Base-by-base conservation (phyloP, 2,888 invertebrate genomes). In the Lepeophtheirus nordmannii region DNA sequence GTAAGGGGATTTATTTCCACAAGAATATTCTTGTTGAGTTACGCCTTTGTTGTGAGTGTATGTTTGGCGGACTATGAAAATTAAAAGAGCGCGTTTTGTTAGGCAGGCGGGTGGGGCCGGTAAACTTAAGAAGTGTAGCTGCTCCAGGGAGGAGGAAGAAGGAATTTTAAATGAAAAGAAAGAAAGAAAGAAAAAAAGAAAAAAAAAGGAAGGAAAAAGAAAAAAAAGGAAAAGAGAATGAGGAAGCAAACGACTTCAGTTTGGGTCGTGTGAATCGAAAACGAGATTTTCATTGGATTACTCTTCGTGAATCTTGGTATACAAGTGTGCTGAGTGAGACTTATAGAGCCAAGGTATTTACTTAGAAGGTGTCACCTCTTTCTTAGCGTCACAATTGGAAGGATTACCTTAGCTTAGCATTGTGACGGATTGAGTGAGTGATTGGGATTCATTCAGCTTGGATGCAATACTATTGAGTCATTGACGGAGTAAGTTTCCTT, bases 51-150 rank as follows among this genome's bases (percentile, higher is more conserved):
- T 46, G 53, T 46, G n/a, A n/a, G n/a, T n/a, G 53, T n/a, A 14
- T 46, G 17, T 46, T 46, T 14, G 17, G 2, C 5, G 53, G 8
- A 17, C 1, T 46, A n/a, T 3, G 1, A n/a, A 14, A 17, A 46
- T n/a, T 1, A 46, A 46, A 17, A 17, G 53, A 14, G 53, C 17
- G 53, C 53, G 53, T 46, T 46, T 14, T n/a, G 17, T 5, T 41
- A 17, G 53, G 53, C 53, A n/a, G 53, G 53, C 53, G 53, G 53
- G 53, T 46, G 53, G 53, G 53, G 53, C 53, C 53, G 53, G 53
- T 46, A 46, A 46, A 8, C 8, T n/a, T 3, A 17, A 46, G 53
- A 17, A 46, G n/a, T 46, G 53, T 5, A 17, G 53, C 14, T 14
- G 8, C 17, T 14, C 53, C 8, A 46, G 8, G 53, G 53, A 46